Evolutionary conservation across 92 coral and sea anemone species (phyloP), one percentile per base, ranked within the genome.

Genomic region (Plumapathes pennacea): DNA sequence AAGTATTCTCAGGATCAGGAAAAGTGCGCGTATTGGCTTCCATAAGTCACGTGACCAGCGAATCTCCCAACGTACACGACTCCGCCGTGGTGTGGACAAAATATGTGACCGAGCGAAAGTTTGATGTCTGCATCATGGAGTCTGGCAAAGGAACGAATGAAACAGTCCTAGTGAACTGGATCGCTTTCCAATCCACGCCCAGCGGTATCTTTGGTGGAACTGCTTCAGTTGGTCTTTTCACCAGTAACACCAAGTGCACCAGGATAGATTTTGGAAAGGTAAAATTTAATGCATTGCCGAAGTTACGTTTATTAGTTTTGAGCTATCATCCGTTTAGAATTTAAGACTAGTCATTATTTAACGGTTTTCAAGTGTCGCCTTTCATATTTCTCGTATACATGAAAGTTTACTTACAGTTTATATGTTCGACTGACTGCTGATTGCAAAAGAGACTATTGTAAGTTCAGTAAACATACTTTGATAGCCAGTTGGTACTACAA

Each of bases 171-270:
- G 53, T 76, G 40, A 67, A 67, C 76, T 76, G 83, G 83, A 19
- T 76, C 25, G 76, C 83, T 6, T 55, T 50, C 50, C 69, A 62
- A 26, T 54, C 54, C 63, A 42, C 69, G 33, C 83, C 83, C 25
- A 40, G 62, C 47, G 83, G 83, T 5, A 34, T 32, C 14, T 32
- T 76, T 32, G 46, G 54, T 41, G 76, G 83, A 21, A n/a, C 57
- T 21, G 57, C 63, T 44, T 58, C 83, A 23, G 57, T 76, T 32
- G 61, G 48, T 27, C 30, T 70, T 5, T 67, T 76, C 62, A 58
- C 83, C 41, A 76, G 83, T 25, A 76, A 76, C 10, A 76, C 76
- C 18, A 49, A 67, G 46, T 76, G 83, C 25, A 46, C 49, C 29
- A 67, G 83, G 15, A 32, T 67, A 24, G 37, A 41, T 54, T 76